Base-by-base conservation (phyloP, 1,140 invertebrate species). In the Aphelinus certus region DNA sequence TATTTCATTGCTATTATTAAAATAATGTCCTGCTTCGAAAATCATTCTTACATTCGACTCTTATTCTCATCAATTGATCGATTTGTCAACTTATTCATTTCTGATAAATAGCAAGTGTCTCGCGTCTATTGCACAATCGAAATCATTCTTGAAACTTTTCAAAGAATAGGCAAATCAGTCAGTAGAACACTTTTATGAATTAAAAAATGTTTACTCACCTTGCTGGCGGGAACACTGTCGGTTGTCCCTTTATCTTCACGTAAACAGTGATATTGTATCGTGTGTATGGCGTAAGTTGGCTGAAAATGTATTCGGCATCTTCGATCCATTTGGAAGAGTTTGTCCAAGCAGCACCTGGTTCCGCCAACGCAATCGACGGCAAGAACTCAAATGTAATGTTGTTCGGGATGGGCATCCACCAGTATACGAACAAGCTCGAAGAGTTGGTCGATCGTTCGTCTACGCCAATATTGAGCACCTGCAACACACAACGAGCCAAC, bases 201-300 rank as follows among this genome's bases (percentile, higher is more conserved):
- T 26, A 26, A 26, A 26, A 26, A 69, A 56, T 47, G 45, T 64
- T 5, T 46, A 66, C 48, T 46, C 57, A 76, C 73, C 91, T 90
- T 7, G 89, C 89, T 1, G 93, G 92, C 1, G 91, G 88, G 71
- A 90, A 92, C 0, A 87, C 83, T 2, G 78, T 83, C 0, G 66
- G 74, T 10, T 84, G 80, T 0, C 88, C 88, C 77, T 90, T 90
- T 4, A 91, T 79, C 64, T 90, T 86, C 0, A 94, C 92, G 81
- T 93, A 95, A 5, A 96, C 92, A 0, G 93, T 95, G 61, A 95
- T 86, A 79, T 95, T 94, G 81, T 96, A 96, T 1, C 86, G 83
- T 0, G 94, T 95, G 77, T 88, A 94, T 0, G 95, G 91, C 73
- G 90, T 86, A 2, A 96, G 85, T 71, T 90, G 84, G 0, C 85